These are phyloP conservation scores for Seriola dumerili DNA, from an alignment of 2,113 vertebrate genomes.

Conservation along the genomic window DNA sequence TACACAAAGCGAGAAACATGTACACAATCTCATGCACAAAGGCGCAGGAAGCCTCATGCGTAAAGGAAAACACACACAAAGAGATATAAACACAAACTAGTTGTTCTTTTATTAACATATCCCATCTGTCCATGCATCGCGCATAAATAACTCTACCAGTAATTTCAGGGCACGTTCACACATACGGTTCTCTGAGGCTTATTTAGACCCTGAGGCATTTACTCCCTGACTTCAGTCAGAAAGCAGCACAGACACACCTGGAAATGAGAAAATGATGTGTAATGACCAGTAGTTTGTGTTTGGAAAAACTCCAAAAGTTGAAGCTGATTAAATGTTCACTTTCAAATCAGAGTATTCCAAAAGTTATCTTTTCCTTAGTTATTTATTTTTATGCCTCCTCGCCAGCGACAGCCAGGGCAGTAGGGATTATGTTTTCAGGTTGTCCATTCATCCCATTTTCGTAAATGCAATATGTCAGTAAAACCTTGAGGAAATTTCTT, in stretches of 20 bases:
- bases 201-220: slow-evolving; percentile 34
- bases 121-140: neutral
- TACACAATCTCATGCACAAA: neutral
- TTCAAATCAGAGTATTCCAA: too few relatives aligned
- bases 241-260: slow-evolving; percentile 11
- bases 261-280: neutral
- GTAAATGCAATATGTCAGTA: too few relatives aligned
- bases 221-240: neutral
- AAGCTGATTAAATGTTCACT: neutral
- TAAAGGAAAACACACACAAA: neutral
- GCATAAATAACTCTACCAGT: neutral
- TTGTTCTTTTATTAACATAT: slow-evolving; percentile 22
- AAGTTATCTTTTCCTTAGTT: too few relatives aligned
- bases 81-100: neutral
- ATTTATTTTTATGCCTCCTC: too few relatives aligned
- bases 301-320: neutral
- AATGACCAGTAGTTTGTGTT: neutral
- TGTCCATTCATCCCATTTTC: too few relatives aligned
- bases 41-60: neutral
- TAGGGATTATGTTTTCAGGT: too few relatives aligned
- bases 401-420: too few relatives aligned
- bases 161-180: slow-evolving; percentile 28
- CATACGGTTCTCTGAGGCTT: slow-evolving; percentile 20
- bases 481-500: too few relatives aligned
- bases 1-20: neutral